Percentiles rank a stretch among this genome's conserved stretches.
These are phyloP conservation scores for Rhagonycha lutea DNA, from an alignment of 2,888 invertebrate genomes.

Conservation along the genomic window DNA sequence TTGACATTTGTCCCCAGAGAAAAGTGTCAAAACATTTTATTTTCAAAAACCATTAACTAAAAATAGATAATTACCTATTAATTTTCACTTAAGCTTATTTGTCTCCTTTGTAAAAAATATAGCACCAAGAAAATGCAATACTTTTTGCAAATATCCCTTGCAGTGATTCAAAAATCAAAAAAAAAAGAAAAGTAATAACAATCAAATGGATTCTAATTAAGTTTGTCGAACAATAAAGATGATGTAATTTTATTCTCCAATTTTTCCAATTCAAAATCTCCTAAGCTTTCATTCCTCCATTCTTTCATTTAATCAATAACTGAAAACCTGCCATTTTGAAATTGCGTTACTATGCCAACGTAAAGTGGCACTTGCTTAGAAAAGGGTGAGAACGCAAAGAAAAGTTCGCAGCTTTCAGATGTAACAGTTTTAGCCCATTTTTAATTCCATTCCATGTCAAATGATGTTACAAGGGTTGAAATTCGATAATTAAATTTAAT, in stretches of 20 bases:
- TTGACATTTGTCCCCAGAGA: slow-evolving; percentile 41
- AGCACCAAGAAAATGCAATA: not conserved
- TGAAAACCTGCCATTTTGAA: slow-evolving; percentile 32
- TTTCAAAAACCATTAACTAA: slow-evolving; percentile 25
- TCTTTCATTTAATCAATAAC: slow-evolving; percentile 19
- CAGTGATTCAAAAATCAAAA: not conserved
- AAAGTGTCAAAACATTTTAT: slow-evolving; percentile 40
- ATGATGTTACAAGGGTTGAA: slow-evolving; percentile 6
- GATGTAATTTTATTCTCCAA: not conserved
- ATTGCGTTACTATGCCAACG: slow-evolving; percentile 32
- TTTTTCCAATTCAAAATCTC: not conserved
- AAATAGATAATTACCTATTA: slow-evolving; percentile 22
- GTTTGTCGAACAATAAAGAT: not conserved
- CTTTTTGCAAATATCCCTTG: not conserved
- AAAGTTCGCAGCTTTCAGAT: not conserved
- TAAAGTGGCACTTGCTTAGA: slow-evolving; percentile 23
- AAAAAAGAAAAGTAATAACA: too few species aligned
- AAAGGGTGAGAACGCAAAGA: not conserved
- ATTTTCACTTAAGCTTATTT: not conserved
- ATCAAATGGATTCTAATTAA: too few species aligned
- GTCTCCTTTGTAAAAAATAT: not conserved
- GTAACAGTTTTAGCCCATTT: not conserved
- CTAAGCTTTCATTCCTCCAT: not conserved
- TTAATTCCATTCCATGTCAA: not conserved
- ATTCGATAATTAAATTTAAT: slow-evolving; percentile 35